These are phyloP conservation scores for Lepus timidus DNA, from an alignment of 2,113 vertebrate genomes.

Conservation along the genomic window DNA sequence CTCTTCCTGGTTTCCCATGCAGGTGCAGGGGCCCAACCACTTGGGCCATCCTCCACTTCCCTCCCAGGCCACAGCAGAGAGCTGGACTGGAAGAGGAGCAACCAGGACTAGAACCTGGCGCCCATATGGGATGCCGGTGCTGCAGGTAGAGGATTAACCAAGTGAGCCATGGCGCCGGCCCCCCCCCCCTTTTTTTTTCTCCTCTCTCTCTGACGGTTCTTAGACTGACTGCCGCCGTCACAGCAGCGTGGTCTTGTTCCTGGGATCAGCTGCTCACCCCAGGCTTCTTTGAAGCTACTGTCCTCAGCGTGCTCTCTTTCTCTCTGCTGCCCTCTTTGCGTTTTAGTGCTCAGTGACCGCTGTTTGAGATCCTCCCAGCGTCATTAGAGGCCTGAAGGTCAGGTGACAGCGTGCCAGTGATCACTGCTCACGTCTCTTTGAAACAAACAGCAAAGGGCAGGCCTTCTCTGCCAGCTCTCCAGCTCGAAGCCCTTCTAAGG, in stretches of 20 bases:
- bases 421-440: not conserved
- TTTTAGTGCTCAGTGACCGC: not conserved
- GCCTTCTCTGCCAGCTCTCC: not conserved
- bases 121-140: too few species aligned
- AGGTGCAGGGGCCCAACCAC: too few species aligned
- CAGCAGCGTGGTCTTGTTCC: not conserved
- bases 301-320: not conserved
- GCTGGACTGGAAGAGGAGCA: too few species aligned
- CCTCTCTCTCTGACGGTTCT: not conserved
- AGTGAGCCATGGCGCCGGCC: too few species aligned
- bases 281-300: not conserved
- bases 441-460: not conserved
- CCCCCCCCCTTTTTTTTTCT: too few species aligned
- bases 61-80: too few species aligned
- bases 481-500: not conserved
- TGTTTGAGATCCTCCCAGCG: not conserved
- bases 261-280: not conserved
- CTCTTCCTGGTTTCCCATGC: too few species aligned
- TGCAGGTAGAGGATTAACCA: too few species aligned
- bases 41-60: too few species aligned
- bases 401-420: not conserved
- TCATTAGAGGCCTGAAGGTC: not conserved
- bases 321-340: too few species aligned
- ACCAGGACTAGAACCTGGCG: too few species aligned
- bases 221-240: not conserved